Percentiles rank a stretch among this genome's conserved stretches.
phyloP scores from a whole-genome alignment of 2,113 vertebrate species.

The Syngnathus scovelli region DNA sequence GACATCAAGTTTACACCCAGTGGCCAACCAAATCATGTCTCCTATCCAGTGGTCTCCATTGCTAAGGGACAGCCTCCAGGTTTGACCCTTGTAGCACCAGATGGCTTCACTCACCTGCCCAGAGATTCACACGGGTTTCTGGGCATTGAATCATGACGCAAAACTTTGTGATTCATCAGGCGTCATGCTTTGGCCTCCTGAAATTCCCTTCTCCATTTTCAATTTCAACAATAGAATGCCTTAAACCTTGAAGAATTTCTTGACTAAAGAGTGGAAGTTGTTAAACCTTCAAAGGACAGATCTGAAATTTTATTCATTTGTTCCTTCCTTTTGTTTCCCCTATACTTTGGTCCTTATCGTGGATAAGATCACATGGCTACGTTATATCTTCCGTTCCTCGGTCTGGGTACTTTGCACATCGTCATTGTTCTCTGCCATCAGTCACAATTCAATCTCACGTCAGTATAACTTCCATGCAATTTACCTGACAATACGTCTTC shows the following conservation, averaged over 20 bases:
- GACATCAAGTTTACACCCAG: conserved; percentile 72
- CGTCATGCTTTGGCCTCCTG: background rate
- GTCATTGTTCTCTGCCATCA: background rate
- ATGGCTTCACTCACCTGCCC: conserved; percentile 63
- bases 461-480: background rate
- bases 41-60: conserved; percentile 59
- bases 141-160: background rate
- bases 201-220: background rate
- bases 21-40: conserved; percentile 73
- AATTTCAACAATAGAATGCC: background rate
- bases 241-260: no score
- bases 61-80: conserved; percentile 61
- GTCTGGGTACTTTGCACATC: background rate
- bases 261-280: no score
- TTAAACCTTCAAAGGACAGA: no score
- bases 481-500: conserved; percentile 70
- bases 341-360: no score
- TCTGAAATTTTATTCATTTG: no score
- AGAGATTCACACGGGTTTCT: background rate
- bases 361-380: no score
- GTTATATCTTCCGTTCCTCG: background rate
- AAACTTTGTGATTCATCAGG: background rate
- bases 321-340: no score
- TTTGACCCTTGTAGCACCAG: conserved; percentile 70
- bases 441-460: background rate